Evolutionary conservation across 2,797 vertebrate genomes (phyloP).

Genomic region (Poeciliopsis paucimaculata): DNA sequence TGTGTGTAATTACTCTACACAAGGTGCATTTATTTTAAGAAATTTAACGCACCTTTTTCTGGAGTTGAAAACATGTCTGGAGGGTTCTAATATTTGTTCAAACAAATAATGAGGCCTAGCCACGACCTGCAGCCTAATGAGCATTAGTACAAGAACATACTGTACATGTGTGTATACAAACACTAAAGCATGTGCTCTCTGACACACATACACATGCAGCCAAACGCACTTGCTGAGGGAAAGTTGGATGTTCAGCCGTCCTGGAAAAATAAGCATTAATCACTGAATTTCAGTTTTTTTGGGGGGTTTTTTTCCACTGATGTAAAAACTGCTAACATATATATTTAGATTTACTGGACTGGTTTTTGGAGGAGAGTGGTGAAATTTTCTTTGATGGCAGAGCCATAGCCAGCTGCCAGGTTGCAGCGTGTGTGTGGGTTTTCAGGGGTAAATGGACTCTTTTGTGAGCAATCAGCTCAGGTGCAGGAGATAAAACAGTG

Average conservation of each 20-base stretch:
- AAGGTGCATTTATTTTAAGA: background rate
- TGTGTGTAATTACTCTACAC: background rate
- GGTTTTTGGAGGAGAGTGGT: slow-evolving; percentile 64
- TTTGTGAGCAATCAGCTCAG: slow-evolving; percentile 79
- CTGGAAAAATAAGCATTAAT: slow-evolving; percentile 68
- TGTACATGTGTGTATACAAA: background rate
- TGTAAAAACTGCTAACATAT: slow-evolving; percentile 78
- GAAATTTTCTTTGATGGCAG: slow-evolving; percentile 49
- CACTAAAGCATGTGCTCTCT: slow-evolving; percentile 22
- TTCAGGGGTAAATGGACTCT: slow-evolving; percentile 74
- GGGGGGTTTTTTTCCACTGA: slow-evolving; percentile 19
- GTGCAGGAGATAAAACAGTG: slow-evolving; percentile 72
- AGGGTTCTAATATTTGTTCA: background rate
- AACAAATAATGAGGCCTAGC: background rate
- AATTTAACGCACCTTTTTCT: background rate
- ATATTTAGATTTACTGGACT: slow-evolving; percentile 78
- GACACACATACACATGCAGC: slow-evolving; percentile 35
- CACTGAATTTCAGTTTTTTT: slow-evolving; percentile 63
- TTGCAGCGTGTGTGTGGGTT: slow-evolving; percentile 58
- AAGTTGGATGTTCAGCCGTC: background rate
- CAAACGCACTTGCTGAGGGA: background rate
- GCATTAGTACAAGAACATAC: background rate
- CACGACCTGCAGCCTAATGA: background rate
- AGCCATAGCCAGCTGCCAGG: slow-evolving; percentile 55
- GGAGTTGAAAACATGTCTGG: background rate